phyloP scores from a whole-genome alignment of 2,888 invertebrate species.

The Metacarcinus magister region DNA sequence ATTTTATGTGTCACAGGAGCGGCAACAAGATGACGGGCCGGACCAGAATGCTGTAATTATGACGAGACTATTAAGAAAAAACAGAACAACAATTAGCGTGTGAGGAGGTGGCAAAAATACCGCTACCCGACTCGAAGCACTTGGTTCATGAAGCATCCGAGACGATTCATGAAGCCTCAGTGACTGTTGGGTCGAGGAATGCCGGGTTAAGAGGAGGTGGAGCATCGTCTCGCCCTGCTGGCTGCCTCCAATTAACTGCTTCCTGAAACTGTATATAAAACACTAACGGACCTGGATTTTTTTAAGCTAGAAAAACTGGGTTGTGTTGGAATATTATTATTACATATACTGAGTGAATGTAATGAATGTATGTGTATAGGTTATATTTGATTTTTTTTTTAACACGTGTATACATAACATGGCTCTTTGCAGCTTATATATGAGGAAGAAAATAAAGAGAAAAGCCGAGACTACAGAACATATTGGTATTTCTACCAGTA shows the following conservation, averaged over 20 bases:
- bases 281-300: neutral
- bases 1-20: slow-evolving; percentile 2
- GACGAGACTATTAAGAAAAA: neutral
- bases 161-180: slow-evolving; percentile 1
- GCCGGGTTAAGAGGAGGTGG: neutral
- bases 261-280: neutral
- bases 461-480: neutral
- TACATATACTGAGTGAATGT: neutral
- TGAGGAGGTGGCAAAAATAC: slow-evolving; percentile 34
- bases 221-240: neutral
- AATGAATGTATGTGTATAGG: neutral
- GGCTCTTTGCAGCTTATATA: too few species aligned
- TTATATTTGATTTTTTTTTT: too few species aligned
- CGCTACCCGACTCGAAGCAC: slow-evolving; percentile 8
- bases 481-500: neutral
- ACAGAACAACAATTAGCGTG: slow-evolving; percentile 12
- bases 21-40: neutral
- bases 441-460: too few species aligned
- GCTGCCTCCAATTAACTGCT: neutral
- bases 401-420: too few species aligned
- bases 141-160: slow-evolving; percentile 41
- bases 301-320: neutral
- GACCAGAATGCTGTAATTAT: slow-evolving; percentile 51
- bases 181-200: neutral
- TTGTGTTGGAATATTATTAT: slow-evolving; percentile 10